Evolutionary conservation across 2,888 invertebrate genomes (phyloP).

Genomic region (Exocentrus adspersus): DNA sequence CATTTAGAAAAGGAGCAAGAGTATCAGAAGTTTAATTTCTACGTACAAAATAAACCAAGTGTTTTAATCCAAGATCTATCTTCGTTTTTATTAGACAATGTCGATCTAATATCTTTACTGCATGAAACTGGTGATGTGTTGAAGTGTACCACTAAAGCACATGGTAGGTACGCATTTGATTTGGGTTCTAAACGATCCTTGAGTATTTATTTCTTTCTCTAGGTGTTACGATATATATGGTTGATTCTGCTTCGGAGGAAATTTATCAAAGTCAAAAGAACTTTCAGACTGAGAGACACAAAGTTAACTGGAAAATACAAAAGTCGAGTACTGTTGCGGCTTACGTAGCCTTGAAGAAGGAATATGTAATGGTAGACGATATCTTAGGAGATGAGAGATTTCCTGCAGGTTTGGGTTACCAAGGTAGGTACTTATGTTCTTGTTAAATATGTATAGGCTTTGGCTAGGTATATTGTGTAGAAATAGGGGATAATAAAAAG

Average conservation of each 20-base stretch:
- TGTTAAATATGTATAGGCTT: background rate
- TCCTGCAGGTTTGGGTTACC: constrained; percentile 66
- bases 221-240: constrained; percentile 70
- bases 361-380: constrained; percentile 68
- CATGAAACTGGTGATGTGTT: constrained; percentile 70
- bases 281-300: constrained; percentile 64
- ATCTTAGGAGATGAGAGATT: constrained; percentile 68
- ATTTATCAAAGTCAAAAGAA: constrained; percentile 67
- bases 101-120: constrained; percentile 67
- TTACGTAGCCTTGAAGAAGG: constrained; percentile 68
- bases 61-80: constrained; percentile 58
- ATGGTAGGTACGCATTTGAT: constrained; percentile 65
- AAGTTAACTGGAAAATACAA: constrained; percentile 69
- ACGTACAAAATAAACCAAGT: constrained; percentile 60
- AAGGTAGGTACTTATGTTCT: constrained; percentile 32
- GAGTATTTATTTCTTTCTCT: background rate
- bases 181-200: no score
- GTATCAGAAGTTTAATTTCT: constrained; percentile 56
- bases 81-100: constrained; percentile 67
- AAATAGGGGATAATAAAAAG: no score
- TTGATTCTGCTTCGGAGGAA: constrained; percentile 67
- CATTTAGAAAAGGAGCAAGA: constrained; percentile 47
- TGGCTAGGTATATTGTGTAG: no score
- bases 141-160: constrained; percentile 68
- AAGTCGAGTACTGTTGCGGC: constrained; percentile 68